Conservation (phyloP, 1,140 invertebrate genomes). For the Drosophila malerkotliana region DNA sequence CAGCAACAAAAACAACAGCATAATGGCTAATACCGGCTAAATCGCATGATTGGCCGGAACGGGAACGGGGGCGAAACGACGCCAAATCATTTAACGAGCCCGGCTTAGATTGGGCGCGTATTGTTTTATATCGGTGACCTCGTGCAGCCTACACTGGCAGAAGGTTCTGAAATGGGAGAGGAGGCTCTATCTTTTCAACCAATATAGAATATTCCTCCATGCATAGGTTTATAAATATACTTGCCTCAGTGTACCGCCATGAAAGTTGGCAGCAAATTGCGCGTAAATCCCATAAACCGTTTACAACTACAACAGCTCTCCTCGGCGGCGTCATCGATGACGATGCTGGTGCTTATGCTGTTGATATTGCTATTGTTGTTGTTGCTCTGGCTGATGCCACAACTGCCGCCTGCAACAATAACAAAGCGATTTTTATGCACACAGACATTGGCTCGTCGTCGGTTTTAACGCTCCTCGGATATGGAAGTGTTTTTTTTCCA, state of each 20-base stretch:
- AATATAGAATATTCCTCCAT: too few relatives aligned
- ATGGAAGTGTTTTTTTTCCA: constrained; percentile 20
- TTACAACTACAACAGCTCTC: constrained; percentile 80
- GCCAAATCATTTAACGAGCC: constrained; percentile 80
- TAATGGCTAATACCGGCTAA: constrained; percentile 63
- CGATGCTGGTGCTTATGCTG: constrained; percentile 29
- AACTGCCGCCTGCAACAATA: constrained; percentile 73
- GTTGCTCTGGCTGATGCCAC: constrained; percentile 24
- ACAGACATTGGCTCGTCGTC: constrained; percentile 37
- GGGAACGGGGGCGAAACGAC: constrained; percentile 48
- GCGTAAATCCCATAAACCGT: constrained; percentile 82
- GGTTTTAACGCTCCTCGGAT: constrained; percentile 36
- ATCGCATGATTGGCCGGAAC: constrained; percentile 18
- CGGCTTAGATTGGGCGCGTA: constrained; percentile 70
- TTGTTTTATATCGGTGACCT: constrained; percentile 72
- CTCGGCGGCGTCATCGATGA: constrained; percentile 62
- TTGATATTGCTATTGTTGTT: constrained; percentile 14
- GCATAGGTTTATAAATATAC: not conserved
- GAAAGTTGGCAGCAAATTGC: constrained; percentile 79
- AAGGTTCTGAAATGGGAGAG: not conserved
- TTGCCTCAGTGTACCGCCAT: constrained; percentile 36
- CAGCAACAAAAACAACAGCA: constrained; percentile 10
- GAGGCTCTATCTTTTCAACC: too few relatives aligned
- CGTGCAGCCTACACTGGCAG: not conserved
- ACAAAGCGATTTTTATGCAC: constrained; percentile 79